These are phyloP conservation scores for Stegophylla sp. DNA, from an alignment of 2,888 invertebrate species.

Conservation along the genomic window DNA sequence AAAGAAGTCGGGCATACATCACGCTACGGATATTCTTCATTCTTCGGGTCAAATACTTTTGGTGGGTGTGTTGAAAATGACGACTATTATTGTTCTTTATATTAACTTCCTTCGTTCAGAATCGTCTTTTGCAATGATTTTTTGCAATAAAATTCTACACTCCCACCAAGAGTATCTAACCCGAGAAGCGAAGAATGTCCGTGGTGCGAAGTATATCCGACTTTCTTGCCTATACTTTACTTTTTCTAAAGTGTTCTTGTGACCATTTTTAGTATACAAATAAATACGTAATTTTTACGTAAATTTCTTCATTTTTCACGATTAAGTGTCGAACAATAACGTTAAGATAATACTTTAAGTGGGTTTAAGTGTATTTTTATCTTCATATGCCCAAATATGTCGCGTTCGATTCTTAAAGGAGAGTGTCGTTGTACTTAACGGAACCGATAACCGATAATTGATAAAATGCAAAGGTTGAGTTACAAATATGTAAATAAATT, in stretches of 20 bases:
- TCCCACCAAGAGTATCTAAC: not conserved
- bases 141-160: slow-evolving; percentile 1
- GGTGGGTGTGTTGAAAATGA: too few species aligned
- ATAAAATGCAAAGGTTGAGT: not conserved
- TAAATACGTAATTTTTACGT: not conserved
- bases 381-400: slow-evolving; percentile 11
- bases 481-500: slow-evolving; percentile 28
- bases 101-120: too few species aligned
- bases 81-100: too few species aligned
- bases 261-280: not conserved
- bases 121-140: not conserved
- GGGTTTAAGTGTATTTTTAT: slow-evolving; percentile 28
- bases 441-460: not conserved
- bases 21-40: too few species aligned
- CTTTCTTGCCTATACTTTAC: too few species aligned
- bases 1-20: too few species aligned
- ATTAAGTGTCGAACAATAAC: slow-evolving; percentile 3
- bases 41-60: too few species aligned
- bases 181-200: too few species aligned
- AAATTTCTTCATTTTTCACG: slow-evolving; percentile 21
- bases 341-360: slow-evolving; percentile 19
- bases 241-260: too few species aligned
- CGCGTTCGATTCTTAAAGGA: not conserved
- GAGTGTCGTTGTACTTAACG: slow-evolving; percentile 19
- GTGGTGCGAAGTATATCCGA: too few species aligned